Evolutionary conservation across 2,888 invertebrate species (phyloP), one percentile per base, ranked within the genome.

Genomic region (Cantharis lateralis): DNA sequence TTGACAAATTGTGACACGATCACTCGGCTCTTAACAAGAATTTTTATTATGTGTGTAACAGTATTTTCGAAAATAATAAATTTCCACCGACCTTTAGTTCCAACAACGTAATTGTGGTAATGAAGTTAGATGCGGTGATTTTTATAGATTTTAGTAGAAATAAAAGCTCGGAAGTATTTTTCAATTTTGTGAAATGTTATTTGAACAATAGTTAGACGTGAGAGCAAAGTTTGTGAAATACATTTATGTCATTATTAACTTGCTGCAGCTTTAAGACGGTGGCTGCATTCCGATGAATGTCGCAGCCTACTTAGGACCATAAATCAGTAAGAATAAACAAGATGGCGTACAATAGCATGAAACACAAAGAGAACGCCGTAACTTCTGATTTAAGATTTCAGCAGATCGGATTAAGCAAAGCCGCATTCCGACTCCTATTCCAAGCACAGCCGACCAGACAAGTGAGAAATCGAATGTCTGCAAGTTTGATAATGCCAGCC

Each of bases 311-410:
- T 77, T 74, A 28, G 62, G 64, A 66, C 68, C 79, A 84, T 86
- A 86, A 86, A 86, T 86, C 86, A 84, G 83, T 78, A 79, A 81
- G 83, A 83, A 84, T 84, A 85, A 85, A 85, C 85, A 86, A 85
- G 85, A 85, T 85, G 86, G 85, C 84, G 84, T 82, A 85, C 84
- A 85, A 84, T 84, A 84, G 82, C 80, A 80, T 77, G 81, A 83
- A 83, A 84, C 84, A 85, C 84, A 85, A 84, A 84, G 82, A 82
- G 85, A 70, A 83, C 83, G 80, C 82, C 86, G 86, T 86, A 86
- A 86, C 85, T 86, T 85, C 84, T 85, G 86, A 85, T 86, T 86
- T 86, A 85, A 85, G 86, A 86, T 86, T 87, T 86, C 83, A 83
- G 83, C 82, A 84, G 83, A 85, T 85, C 85, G 86, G 86, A 86